phyloP scores from a whole-genome alignment of 1,140 invertebrate species.

The Oreohelix idahoensis region DNA sequence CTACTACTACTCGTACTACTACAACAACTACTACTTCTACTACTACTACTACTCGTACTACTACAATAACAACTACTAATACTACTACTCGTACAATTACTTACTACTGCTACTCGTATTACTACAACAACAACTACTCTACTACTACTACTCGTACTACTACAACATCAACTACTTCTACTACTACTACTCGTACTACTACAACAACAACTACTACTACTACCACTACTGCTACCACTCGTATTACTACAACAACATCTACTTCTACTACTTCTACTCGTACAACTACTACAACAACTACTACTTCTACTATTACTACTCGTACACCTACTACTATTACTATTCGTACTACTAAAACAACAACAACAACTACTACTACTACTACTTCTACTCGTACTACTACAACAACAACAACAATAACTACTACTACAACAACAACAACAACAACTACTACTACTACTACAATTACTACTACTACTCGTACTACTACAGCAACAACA shows the following conservation, averaged over 20 bases:
- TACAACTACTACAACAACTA: background rate
- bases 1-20: too few species aligned
- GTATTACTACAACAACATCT: background rate
- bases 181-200: background rate
- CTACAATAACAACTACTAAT: too few species aligned
- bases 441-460: background rate
- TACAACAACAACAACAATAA: background rate
- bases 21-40: too few species aligned
- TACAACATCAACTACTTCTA: too few species aligned
- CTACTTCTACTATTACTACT: background rate
- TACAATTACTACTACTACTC: background rate
- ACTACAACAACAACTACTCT: too few species aligned
- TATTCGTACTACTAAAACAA: background rate
- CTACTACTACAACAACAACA: background rate
- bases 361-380: constrained; percentile 5
- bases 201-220: background rate
- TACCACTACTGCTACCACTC: background rate
- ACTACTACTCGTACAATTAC: too few species aligned
- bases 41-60: too few species aligned
- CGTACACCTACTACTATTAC: background rate
- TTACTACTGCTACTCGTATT: too few species aligned
- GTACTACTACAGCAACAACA: background rate
- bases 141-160: too few species aligned
- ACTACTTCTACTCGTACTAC: constrained; percentile 1
- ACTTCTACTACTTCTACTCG: background rate